Base-by-base conservation (phyloP, 2,888 invertebrate genomes). In the Plagodis pulveraria region DNA sequence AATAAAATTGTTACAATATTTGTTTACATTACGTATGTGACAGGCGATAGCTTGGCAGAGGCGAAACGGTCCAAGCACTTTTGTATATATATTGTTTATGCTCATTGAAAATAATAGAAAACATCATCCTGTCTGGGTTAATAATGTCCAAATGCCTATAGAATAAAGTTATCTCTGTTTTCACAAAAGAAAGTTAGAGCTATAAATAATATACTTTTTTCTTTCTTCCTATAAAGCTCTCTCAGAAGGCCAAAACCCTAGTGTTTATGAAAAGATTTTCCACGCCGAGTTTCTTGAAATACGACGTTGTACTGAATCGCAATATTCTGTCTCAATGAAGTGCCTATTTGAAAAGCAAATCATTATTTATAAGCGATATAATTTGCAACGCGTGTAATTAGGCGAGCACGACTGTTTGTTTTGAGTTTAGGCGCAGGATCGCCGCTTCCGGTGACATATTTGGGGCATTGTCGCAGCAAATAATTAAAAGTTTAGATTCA, bases 401-500 rank as follows among this genome's bases (percentile, higher is more conserved):
- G 60, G 22, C 63, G 60, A 62, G 59, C 52, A 56, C 62, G 55
- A 34, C 56, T 56, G 56, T 58, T 65, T 66, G 64, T 65, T 66
- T 62, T 43, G 57, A 67, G 47, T 62, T 58, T 44, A 54, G 55
- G 60, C 58, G 63, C 58, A 22, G 57, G 58, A 66, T 64, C 62
- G 56, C 49, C 54, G 60, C 59, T 67, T 61, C 47, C 57, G 62
- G 72, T 72, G 77, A 80, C 78, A 78, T 77, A 78, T 81, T 77
- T 72, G 73, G 72, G 73, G 64, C 74, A 76, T 71, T 77, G 75
- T 77, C 74, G 72, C 67, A 70, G 74, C 72, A 74, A 82, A 86
- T 86, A 84, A 86, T 86, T 86, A 84, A 86, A 87, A 85, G 84
- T 87, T 84, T 74, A 76, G 78, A 83, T 84, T 84, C 78, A 82